Base-by-base conservation (phyloP, 2,797 vertebrate genomes). In the Octomys mimax region DNA sequence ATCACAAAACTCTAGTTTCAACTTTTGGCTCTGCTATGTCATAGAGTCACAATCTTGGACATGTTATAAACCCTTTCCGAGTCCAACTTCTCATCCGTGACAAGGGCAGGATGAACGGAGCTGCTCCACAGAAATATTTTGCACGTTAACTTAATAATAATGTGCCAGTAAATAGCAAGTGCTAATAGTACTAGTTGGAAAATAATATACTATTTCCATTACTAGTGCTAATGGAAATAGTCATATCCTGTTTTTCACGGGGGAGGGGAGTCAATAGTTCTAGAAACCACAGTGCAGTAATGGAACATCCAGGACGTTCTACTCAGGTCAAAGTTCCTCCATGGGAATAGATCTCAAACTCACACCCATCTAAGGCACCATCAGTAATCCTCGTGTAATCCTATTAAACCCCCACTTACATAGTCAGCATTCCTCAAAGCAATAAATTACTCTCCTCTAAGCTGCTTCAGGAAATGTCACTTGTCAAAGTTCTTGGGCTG, bases 371-470 rank as follows among this genome's bases (percentile, higher is more conserved):
- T 52, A 16, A 33, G 8, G 84, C 42, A 73, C 22, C 64, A 36
- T 3, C 19, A 13, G 26, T 61, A 49, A 94, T 62, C 75, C 14
- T 81, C 31, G 28, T 28, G 2, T n/a, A 95, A 78, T 79, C 77
- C 16, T 42, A 93, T 89, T 70, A 92, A 33, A 77, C 11, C 54
- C n/a, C 5, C 31, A 70, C n/a, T 79, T 89, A 54, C 4, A 22
- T 19, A 92, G 80, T 54, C 83, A 75, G 75, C 95, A 92, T 96
- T 97, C 87, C 88, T 94, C 21, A 46, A 87, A 95, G 93, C 89
- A 75, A 88, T 94, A 96, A 91, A 97, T 93, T 85, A 79, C 18
- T 52, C 31, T 75, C 54, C 49, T 89, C 75, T 84, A 70, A 78
- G 28, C 59, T 94, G 57, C 62, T 89, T 87, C 78, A 36, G 81